Conservation (phyloP, 2,888 invertebrate genomes). For the Petrolisthes cinctipes region DNA sequence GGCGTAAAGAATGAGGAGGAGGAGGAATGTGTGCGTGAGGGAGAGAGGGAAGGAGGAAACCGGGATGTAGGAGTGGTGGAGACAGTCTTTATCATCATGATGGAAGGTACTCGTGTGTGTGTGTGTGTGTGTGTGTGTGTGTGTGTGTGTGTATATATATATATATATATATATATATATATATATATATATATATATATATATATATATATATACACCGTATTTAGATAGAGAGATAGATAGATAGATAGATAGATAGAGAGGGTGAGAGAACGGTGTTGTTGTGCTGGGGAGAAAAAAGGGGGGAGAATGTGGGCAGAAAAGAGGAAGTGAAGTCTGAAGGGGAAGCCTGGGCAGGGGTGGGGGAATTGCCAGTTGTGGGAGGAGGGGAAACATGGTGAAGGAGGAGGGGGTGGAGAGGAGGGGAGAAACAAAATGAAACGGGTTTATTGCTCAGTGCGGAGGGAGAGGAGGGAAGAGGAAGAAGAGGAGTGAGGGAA, state of each 20-base stretch:
- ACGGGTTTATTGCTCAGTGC: neutral
- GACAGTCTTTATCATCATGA: neutral
- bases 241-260: no score
- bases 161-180: neutral
- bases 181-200: neutral
- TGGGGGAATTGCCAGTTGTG: neutral
- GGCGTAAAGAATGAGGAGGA: neutral
- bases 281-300: neutral
- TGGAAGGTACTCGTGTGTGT: neutral
- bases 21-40: neutral
- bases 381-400: neutral
- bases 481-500: no score
- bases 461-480: slow-evolving; percentile 4
- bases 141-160: neutral
- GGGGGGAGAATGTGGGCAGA: neutral
- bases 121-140: neutral
- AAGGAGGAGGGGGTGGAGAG: neutral
- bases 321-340: neutral
- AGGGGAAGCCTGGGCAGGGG: neutral
- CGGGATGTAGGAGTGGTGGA: neutral
- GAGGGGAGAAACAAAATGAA: neutral
- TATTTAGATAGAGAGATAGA: no score
- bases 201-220: neutral
- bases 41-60: slow-evolving; percentile 1
- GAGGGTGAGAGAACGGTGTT: neutral